phyloP scores from a whole-genome alignment of 2,888 invertebrate genomes.

The Bursaphelenchus okinawaensis region DNA sequence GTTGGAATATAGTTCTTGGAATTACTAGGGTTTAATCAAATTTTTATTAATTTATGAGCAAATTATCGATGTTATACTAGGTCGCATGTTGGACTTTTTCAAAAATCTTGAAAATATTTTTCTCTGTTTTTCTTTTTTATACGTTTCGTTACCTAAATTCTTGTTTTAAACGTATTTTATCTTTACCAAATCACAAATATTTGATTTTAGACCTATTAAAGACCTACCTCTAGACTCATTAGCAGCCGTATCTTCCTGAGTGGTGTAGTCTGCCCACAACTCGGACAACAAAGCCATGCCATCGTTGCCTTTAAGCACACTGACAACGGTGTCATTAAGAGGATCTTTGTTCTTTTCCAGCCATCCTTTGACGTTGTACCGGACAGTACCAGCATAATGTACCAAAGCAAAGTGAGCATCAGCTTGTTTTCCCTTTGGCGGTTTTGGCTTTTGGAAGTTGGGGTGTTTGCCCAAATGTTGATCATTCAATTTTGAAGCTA shows the following conservation, averaged over 20 bases:
- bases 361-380: constrained; percentile 98
- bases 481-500: constrained; percentile 54
- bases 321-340: constrained; percentile 61
- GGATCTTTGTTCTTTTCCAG: constrained; percentile 87
- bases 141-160: too few species aligned
- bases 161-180: too few species aligned
- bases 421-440: constrained; percentile 59
- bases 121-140: too few species aligned
- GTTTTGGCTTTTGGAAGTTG: constrained; percentile 58
- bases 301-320: constrained; percentile 62
- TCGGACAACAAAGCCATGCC: constrained; percentile 65
- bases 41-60: too few species aligned
- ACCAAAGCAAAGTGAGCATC: constrained; percentile 62
- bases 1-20: too few species aligned
- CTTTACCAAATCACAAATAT: too few species aligned
- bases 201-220: too few species aligned
- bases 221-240: constrained; percentile 7
- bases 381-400: constrained; percentile 67
- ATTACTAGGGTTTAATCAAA: too few species aligned
- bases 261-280: constrained; percentile 80
- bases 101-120: too few species aligned
- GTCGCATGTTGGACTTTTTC: too few species aligned
- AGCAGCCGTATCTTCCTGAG: constrained; percentile 21
- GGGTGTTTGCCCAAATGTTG: constrained; percentile 57
- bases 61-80: too few species aligned